These are phyloP conservation scores for Leptura quadrifasciata DNA, from an alignment of 2,888 invertebrate species.

Conservation along the genomic window DNA sequence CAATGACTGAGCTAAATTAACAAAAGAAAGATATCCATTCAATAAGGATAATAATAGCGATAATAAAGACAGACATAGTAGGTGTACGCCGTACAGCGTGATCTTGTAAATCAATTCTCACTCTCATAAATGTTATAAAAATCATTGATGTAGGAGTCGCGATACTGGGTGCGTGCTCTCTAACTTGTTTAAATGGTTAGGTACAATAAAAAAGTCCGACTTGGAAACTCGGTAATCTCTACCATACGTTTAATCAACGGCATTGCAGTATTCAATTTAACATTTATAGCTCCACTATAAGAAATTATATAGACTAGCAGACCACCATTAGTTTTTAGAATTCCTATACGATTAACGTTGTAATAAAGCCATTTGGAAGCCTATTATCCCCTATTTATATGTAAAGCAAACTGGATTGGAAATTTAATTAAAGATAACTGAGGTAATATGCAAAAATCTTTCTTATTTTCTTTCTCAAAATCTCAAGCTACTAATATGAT, in stretches of 20 bases:
- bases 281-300: neutral
- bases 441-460: neutral
- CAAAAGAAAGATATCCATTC: neutral
- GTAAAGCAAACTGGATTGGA: neutral
- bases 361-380: neutral
- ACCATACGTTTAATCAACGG: constrained; percentile 30
- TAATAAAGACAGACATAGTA: constrained; percentile 40
- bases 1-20: neutral
- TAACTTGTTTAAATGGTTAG: constrained; percentile 32
- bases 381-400: neutral
- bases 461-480: neutral
- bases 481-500: too few species aligned
- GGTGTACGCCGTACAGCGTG: constrained; percentile 40
- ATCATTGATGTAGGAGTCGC: constrained; percentile 37
- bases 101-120: constrained; percentile 42
- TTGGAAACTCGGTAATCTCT: constrained; percentile 33
- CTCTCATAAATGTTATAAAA: constrained; percentile 38
- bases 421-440: neutral
- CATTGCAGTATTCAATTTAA: constrained; percentile 27
- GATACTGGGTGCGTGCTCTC: constrained; percentile 33
- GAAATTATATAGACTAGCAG: constrained; percentile 27
- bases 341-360: neutral
- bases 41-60: constrained; percentile 10
- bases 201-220: constrained; percentile 29
- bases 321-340: constrained; percentile 25